Conservation (phyloP, 2,888 invertebrate genomes). For the Synergus umbraculus region DNA sequence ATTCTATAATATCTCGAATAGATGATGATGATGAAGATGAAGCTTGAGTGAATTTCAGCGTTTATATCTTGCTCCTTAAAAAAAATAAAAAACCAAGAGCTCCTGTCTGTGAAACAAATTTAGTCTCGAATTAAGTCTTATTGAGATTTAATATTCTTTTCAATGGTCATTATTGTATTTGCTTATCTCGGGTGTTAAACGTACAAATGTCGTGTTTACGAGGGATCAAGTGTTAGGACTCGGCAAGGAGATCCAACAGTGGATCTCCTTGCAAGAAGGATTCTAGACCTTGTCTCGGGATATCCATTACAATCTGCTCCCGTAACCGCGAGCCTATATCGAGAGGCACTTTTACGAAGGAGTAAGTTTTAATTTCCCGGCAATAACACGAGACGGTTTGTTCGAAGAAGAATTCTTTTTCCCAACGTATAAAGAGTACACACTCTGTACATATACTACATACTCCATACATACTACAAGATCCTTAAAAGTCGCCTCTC, state of each 20-base stretch:
- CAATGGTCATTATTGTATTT: no score
- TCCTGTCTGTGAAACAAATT: background rate
- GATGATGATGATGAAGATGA: no score
- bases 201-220: background rate
- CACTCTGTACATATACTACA: background rate
- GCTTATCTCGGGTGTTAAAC: background rate
- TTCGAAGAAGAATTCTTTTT: conserved; percentile 13
- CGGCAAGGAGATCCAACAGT: background rate
- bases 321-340: background rate
- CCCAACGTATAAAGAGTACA: background rate
- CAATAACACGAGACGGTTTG: conserved; percentile 2
- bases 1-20: no score
- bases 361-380: conserved; percentile 23
- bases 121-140: no score
- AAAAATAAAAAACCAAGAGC: no score
- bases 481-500: conserved; percentile 28
- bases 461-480: background rate
- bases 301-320: conserved; percentile 14
- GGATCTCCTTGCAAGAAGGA: conserved; percentile 6
- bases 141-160: no score
- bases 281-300: background rate
- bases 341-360: background rate
- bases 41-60: no score
- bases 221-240: conserved; percentile 13
- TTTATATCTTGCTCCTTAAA: no score